Base-by-base conservation (phyloP, 2,888 invertebrate genomes). In the Lepidochitona cinerea region DNA sequence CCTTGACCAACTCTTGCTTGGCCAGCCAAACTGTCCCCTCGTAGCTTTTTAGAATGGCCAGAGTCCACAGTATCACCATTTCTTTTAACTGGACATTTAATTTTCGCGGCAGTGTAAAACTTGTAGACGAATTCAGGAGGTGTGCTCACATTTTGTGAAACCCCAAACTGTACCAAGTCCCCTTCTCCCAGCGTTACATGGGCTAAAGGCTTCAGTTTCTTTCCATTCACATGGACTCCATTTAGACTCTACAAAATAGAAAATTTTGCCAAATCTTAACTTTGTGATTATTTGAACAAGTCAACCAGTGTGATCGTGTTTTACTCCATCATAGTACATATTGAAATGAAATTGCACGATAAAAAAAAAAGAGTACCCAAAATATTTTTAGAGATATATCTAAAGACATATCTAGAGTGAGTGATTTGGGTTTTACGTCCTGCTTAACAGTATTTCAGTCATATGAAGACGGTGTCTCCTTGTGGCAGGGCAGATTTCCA, bases 151-250 rank as follows among this genome's bases (percentile, higher is more conserved):
- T 72, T 74, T 33, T 78, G 77, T 23, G 79, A 70, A 1, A 85
- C 81, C 37, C 88, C 88, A 54, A 88, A 75, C 69, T 86, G 87
- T 7, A 88, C 81, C 18, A 76, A 73, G 67, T 88, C 88, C 36
- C 86, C 84, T n/a, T 87, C 85, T 41, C 75, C 65, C 23, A 88
- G 79, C 7, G 72, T 73, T 69, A 77, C 66, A 18, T 79, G 73
- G 18, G 66, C 72, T 52, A 76, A 52, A 1, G 85, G 81, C 9
- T 77, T 71, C 37, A 88, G 68, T 71, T 80, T 82, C 37, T 81
- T 79, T 7, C 80, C 83, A 80, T 88, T 88, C 3, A 88, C 70
- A 67, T 75, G 81, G n/a, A 87, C 80, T 23, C 88, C 88, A 84
- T 88, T 88, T 54, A 86, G 69, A 74, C 88, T 88, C 87, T 88